Conservation (phyloP, 2,888 invertebrate genomes). For the Julus scanicus region DNA sequence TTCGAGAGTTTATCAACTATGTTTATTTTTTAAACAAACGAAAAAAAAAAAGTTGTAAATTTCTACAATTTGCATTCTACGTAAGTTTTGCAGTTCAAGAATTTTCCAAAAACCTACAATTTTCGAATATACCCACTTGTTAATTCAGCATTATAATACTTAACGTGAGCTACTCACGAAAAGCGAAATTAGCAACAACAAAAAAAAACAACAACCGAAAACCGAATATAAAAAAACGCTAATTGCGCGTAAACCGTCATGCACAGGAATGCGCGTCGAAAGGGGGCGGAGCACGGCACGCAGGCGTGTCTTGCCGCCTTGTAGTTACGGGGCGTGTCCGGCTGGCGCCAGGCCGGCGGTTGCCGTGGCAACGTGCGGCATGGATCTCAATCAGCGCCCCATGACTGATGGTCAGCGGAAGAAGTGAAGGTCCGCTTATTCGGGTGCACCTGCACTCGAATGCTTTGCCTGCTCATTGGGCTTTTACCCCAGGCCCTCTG, state of each 20-base stretch:
- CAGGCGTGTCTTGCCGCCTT: background rate
- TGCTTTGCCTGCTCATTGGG: background rate
- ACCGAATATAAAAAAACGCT: background rate
- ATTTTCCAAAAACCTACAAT: no score
- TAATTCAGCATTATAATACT: no score
- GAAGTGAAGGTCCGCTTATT: background rate
- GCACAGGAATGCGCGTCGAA: background rate
- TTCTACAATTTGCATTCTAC: no score
- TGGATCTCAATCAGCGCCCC: conserved; percentile 32
- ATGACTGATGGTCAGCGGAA: background rate
- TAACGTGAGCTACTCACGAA: no score
- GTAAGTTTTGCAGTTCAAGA: no score
- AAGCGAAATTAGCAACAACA: background rate
- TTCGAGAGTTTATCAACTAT: no score
- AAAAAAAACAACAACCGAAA: background rate
- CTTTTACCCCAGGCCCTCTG: background rate
- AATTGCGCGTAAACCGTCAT: background rate
- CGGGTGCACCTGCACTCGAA: background rate
- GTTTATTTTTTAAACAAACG: no score
- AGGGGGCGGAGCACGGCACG: background rate
- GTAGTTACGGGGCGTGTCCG: background rate
- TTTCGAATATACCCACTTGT: no score
- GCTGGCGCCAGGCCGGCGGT: conserved; percentile 6
- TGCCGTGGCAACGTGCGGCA: conserved; percentile 21
- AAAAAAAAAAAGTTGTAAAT: no score